phyloP scores from a whole-genome alignment of 2,797 vertebrate species.

The Peromyscus nudipes region DNA sequence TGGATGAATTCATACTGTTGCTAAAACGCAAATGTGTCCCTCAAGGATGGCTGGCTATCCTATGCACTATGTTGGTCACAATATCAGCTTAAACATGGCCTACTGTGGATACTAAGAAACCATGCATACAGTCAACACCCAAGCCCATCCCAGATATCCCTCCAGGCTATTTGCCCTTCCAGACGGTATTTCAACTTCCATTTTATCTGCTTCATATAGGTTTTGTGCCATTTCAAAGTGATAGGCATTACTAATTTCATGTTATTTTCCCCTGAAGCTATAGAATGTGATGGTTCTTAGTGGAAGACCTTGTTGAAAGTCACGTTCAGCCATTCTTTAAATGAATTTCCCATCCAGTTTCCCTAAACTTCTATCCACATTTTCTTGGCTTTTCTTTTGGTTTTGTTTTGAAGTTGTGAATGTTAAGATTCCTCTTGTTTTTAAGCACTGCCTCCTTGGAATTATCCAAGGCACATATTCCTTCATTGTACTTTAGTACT shows the following conservation, averaged over 20 bases:
- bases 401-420: background rate
- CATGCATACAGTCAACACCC: background rate
- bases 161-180: background rate
- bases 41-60: background rate
- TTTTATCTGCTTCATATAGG: background rate
- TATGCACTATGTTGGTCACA: background rate
- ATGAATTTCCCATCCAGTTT: background rate
- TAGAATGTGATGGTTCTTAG: background rate
- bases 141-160: background rate
- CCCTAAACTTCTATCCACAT: background rate
- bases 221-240: background rate
- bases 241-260: background rate
- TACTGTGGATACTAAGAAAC: background rate
- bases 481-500: constrained; percentile 48
- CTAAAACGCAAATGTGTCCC: background rate
- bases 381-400: background rate
- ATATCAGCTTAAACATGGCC: background rate
- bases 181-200: background rate
- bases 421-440: constrained; percentile 41
- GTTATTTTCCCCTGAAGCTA: background rate
- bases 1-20: background rate
- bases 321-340: background rate
- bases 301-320: background rate
- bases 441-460: background rate
- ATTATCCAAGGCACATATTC: constrained; percentile 42